Conservation (phyloP, 2,888 invertebrate genomes). For the Zonitis immaculata region DNA sequence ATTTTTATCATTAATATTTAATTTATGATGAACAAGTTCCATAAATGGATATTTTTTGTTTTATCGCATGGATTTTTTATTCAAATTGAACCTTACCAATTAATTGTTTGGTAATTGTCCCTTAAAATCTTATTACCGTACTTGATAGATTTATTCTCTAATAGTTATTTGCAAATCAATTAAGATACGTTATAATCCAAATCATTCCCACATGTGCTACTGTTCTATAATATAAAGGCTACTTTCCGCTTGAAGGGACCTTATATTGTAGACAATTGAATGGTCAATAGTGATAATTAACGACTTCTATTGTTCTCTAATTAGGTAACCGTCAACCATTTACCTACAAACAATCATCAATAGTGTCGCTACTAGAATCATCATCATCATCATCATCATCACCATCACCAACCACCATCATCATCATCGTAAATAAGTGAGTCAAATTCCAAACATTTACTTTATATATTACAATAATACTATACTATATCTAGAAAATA, state of each 20-base stretch:
- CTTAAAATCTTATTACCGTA: too few relatives aligned
- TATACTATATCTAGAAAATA: too few relatives aligned
- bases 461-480: not conserved
- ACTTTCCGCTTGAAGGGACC: not conserved
- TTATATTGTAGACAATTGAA: conserved; percentile 10
- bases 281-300: conserved; percentile 15
- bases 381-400: not conserved
- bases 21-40: too few relatives aligned
- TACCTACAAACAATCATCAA: conserved; percentile 16
- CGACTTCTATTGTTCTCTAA: conserved; percentile 18
- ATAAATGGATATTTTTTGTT: too few relatives aligned
- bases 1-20: too few relatives aligned
- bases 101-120: too few relatives aligned
- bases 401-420: conserved; percentile 1
- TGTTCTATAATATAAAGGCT: not conserved
- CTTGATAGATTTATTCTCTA: too few relatives aligned
- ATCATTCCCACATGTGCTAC: not conserved
- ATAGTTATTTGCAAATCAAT: not conserved
- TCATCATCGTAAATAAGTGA: not conserved
- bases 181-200: not conserved
- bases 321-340: conserved; percentile 15
- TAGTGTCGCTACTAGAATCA: not conserved
- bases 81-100: too few relatives aligned
- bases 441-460: not conserved
- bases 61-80: too few relatives aligned